Percentiles rank a stretch among this genome's conserved stretches.
Evolutionary conservation across 2,113 vertebrate species (phyloP).

Genomic region (Brienomyrus brachyistius): DNA sequence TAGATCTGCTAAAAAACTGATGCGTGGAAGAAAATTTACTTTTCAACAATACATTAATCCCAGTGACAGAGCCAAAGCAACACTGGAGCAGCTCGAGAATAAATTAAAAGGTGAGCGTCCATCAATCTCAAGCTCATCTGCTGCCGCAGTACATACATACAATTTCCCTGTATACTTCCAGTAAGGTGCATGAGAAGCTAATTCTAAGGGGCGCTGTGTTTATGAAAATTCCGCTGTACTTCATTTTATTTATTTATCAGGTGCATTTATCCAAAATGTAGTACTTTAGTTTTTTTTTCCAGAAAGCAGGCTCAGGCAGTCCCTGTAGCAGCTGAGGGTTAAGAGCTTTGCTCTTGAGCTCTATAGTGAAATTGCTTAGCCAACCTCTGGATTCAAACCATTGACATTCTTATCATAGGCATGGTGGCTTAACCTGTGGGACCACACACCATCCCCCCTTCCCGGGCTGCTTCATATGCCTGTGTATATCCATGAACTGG

Average conservation of each 20-base stretch:
- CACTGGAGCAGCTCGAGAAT: not conserved
- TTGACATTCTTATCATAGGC: not conserved
- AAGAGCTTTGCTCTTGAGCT: not conserved
- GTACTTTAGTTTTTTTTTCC: not conserved
- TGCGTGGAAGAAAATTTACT: not conserved
- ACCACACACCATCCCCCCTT: not conserved
- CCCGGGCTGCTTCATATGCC: not conserved
- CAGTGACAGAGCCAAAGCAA: constrained; percentile 1
- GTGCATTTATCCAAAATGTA: not conserved
- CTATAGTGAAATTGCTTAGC: not conserved
- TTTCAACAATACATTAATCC: constrained; percentile 2
- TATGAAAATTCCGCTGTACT: not conserved
- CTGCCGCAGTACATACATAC: not conserved
- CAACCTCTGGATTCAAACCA: not conserved
- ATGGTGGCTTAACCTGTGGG: not conserved
- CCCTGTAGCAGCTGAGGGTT: not conserved
- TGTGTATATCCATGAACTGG: not conserved
- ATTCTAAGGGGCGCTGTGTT: not conserved
- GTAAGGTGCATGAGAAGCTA: not conserved
- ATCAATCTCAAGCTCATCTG: not conserved
- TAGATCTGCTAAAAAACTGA: not conserved
- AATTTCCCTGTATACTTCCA: not conserved
- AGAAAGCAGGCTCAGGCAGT: not conserved
- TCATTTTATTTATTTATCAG: not conserved
- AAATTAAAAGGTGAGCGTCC: not conserved